A percentile compares a stretch with the other conserved stretches of the same genome.
These are phyloP conservation scores for Okapia johnstoni DNA, from an alignment of 2,113 vertebrate species.

Conservation along the genomic window DNA sequence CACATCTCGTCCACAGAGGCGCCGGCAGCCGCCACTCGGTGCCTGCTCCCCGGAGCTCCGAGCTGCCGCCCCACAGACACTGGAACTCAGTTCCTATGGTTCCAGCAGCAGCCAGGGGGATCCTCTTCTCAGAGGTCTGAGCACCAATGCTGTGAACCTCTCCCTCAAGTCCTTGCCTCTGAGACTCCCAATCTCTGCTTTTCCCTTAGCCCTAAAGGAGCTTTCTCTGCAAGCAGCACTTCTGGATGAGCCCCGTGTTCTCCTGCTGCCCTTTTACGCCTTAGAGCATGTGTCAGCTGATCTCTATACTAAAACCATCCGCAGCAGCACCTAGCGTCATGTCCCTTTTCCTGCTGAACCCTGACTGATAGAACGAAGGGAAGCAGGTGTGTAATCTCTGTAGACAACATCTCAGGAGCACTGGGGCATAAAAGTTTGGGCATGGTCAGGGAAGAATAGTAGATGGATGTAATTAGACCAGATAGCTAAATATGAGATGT, in stretches of 20 bases:
- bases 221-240: neutral
- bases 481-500: neutral
- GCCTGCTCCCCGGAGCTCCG: neutral
- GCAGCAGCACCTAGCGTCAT: neutral
- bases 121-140: neutral
- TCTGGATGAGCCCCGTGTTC: neutral
- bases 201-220: too few species aligned
- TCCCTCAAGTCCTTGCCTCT: neutral
- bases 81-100: fast-evolving
- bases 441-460: neutral
- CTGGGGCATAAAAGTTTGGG: neutral
- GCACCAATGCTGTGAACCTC: fast-evolving
- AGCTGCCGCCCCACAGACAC: neutral
- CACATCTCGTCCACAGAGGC: fast-evolving
- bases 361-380: neutral
- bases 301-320: too few species aligned
- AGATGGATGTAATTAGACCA: neutral
- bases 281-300: neutral
- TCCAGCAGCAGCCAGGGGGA: fast-evolving
- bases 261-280: neutral
- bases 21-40: neutral
- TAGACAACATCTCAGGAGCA: neutral
- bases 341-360: neutral
- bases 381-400: neutral
- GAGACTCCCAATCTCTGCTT: neutral